Conservation (phyloP, 2,888 invertebrate species). For the Lepidocyrtoides sp. region DNA sequence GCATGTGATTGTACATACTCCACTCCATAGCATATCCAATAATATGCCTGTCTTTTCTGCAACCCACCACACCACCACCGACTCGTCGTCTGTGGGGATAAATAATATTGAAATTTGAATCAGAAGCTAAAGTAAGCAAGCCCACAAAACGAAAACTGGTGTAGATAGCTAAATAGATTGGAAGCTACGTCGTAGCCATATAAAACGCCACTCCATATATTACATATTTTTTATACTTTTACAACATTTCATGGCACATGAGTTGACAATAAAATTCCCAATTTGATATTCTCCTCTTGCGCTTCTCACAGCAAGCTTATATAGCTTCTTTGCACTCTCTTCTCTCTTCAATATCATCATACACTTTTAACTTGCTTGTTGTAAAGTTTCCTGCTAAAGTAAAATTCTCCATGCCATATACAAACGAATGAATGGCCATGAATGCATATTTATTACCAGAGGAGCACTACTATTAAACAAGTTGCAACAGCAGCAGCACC, state of each 20-base stretch:
- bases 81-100: conserved; percentile 16
- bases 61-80: not conserved
- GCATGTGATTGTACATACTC: no score
- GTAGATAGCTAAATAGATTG: not conserved
- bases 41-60: not conserved
- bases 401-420: not conserved
- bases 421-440: conserved; percentile 30
- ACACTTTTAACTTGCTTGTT: not conserved
- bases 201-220: not conserved
- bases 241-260: conserved; percentile 40
- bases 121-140: not conserved
- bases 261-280: conserved; percentile 63
- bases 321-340: not conserved
- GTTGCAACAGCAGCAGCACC: not conserved
- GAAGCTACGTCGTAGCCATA: not conserved
- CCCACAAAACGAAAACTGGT: conserved; percentile 15
- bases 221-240: conserved; percentile 24
- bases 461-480: not conserved
- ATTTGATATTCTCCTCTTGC: conserved; percentile 59
- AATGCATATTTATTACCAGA: conserved; percentile 51
- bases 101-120: conserved; percentile 45
- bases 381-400: not conserved
- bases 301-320: not conserved
- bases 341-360: not conserved
- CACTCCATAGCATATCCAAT: not conserved